phyloP scores from a whole-genome alignment of 2,797 vertebrate genomes.

The Pseudomugil gertrudae region DNA sequence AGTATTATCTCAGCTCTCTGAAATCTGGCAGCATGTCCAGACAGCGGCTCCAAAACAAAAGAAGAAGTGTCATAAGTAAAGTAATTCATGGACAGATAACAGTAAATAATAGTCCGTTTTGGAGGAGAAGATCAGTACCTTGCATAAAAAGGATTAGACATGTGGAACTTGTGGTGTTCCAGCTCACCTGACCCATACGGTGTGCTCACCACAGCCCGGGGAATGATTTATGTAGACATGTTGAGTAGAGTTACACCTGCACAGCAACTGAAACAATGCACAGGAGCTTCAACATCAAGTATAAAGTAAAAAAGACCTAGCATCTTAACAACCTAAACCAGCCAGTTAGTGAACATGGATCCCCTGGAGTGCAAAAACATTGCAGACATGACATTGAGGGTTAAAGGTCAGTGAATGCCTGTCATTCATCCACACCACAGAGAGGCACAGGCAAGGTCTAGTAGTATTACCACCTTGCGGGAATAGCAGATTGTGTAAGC shows the following conservation, averaged over 20 bases:
- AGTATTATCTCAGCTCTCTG: constrained; percentile 59
- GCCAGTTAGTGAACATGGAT: not conserved
- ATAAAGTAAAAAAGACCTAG: not conserved
- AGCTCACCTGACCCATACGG: constrained; percentile 41
- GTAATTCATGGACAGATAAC: constrained; percentile 44
- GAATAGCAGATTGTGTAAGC: constrained; percentile 48
- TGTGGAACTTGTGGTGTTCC: constrained; percentile 36
- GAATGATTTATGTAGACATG: constrained; percentile 50
- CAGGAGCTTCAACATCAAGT: no score
- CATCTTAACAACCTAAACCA: not conserved
- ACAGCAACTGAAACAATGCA: no score
- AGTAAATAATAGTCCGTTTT: constrained; percentile 51
- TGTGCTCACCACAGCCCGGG: constrained; percentile 47
- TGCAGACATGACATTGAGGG: not conserved
- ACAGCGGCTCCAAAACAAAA: constrained; percentile 68
- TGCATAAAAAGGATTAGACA: constrained; percentile 54
- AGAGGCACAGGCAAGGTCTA: constrained; percentile 24
- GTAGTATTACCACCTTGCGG: constrained; percentile 46
- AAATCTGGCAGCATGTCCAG: constrained; percentile 62
- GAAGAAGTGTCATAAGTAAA: constrained; percentile 48
- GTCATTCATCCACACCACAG: constrained; percentile 14
- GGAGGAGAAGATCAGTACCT: constrained; percentile 51
- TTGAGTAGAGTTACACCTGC: constrained; percentile 23
- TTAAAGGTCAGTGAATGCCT: constrained; percentile 21
- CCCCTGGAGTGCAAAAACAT: not conserved